Conservation (phyloP, 2,113 vertebrate species). For the Phylloscopus whistleri region DNA sequence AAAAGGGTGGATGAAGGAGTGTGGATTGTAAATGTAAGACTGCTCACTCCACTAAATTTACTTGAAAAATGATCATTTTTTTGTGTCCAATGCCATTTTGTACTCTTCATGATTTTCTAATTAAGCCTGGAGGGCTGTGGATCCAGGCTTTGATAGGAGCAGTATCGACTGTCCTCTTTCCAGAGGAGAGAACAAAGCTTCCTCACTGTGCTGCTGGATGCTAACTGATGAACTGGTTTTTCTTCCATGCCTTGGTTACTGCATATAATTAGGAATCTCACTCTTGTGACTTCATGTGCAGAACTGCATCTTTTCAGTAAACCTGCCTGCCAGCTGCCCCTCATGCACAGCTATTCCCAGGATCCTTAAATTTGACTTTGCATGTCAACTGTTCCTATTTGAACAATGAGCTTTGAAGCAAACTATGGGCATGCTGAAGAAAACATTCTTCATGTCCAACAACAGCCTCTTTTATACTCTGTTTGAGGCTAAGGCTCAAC, state of each 20-base stretch:
- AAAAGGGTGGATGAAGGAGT: neutral
- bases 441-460: neutral
- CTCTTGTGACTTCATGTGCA: neutral
- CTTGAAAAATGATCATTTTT: neutral
- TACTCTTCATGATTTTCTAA: conserved; percentile 1
- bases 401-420: neutral
- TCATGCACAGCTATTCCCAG: neutral
- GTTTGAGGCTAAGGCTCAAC: neutral
- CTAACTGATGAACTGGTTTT: neutral
- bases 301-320: neutral
- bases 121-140: neutral
- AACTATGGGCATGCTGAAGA: neutral
- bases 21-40: neutral
- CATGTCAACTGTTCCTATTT: neutral
- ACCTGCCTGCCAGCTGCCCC: neutral
- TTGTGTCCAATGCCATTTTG: neutral
- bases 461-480: neutral
- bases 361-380: neutral
- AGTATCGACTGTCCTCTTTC: neutral
- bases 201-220: neutral
- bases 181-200: neutral
- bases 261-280: neutral
- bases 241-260: neutral
- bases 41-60: neutral
- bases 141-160: neutral